These are phyloP conservation scores for Macrocentrus cingulum DNA, from an alignment of 1,140 invertebrate species.

Conservation along the genomic window DNA sequence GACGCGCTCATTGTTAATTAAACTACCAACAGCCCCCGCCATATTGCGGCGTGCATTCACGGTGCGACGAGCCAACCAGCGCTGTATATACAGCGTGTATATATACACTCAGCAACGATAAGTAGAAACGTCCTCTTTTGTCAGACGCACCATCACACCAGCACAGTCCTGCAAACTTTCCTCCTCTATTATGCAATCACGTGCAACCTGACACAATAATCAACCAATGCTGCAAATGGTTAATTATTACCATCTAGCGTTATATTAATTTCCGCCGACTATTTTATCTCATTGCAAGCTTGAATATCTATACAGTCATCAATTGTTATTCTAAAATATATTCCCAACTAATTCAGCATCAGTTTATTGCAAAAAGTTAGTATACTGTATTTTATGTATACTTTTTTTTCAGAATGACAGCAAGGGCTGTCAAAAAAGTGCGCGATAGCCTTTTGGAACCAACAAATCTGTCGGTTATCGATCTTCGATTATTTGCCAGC, in stretches of 20 bases:
- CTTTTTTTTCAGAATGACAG: too few species aligned
- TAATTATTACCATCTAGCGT: slow-evolving; percentile 20
- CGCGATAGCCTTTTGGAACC: too few species aligned
- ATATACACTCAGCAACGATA: slow-evolving; percentile 18
- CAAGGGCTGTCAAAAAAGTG: too few species aligned
- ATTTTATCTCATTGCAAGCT: slow-evolving; percentile 1
- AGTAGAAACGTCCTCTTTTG: slow-evolving; percentile 24
- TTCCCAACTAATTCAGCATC: too few species aligned
- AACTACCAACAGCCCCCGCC: slow-evolving; percentile 46
- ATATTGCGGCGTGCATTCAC: slow-evolving; percentile 31
- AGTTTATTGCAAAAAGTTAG: too few species aligned
- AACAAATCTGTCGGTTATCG: too few species aligned
- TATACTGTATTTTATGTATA: too few species aligned
- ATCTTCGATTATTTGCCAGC: slow-evolving; percentile 24
- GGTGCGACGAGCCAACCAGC: background rate
- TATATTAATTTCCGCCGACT: slow-evolving; percentile 17
- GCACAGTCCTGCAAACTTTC: background rate
- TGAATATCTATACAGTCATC: too few species aligned
- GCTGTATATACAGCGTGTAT: too few species aligned
- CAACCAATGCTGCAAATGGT: slow-evolving; percentile 9
- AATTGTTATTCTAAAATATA: too few species aligned
- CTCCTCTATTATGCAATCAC: background rate
- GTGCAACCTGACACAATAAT: background rate
- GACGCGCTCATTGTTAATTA: slow-evolving; percentile 57
- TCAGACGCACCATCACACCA: slow-evolving; percentile 12